Percentiles rank a stretch among this genome's conserved stretches.
These are phyloP conservation scores for Cryptoprocta ferox DNA, from an alignment of 2,797 vertebrate species.

Conservation along the genomic window DNA sequence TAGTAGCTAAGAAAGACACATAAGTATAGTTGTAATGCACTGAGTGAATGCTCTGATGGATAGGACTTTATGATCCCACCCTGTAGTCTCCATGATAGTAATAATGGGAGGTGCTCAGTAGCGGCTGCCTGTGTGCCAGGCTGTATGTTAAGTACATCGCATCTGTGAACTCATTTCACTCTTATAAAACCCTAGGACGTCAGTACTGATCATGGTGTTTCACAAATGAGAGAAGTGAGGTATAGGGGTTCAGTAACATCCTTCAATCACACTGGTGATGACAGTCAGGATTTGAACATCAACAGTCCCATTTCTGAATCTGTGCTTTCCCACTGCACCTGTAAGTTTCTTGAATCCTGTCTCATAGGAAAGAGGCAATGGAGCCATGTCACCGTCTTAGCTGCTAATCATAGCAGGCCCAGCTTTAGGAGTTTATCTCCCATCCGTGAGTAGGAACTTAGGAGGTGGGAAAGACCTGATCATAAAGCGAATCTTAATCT, in stretches of 20 bases:
- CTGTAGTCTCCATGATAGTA: neutral
- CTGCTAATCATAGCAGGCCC: neutral
- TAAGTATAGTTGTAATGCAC: neutral
- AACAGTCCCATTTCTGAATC: neutral
- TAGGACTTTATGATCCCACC: neutral
- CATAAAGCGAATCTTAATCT: slow-evolving; percentile 47
- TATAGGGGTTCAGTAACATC: neutral
- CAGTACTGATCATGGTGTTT: neutral
- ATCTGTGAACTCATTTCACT: neutral
- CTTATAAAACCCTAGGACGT: neutral
- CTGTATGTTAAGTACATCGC: neutral
- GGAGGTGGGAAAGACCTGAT: neutral
- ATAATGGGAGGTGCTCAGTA: neutral
- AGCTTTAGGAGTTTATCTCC: slow-evolving; percentile 40
- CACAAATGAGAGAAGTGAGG: neutral
- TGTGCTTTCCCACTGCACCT: neutral
- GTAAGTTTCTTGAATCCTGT: neutral
- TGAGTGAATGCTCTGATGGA: neutral
- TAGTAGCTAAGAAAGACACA: neutral
- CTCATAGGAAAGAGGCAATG: neutral
- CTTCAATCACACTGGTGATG: neutral
- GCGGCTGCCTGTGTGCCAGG: neutral
- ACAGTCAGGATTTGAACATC: neutral
- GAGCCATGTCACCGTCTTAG: neutral
- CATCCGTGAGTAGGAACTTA: neutral